Conservation (phyloP, 2,113 vertebrate genomes). For the Columba livia region DNA sequence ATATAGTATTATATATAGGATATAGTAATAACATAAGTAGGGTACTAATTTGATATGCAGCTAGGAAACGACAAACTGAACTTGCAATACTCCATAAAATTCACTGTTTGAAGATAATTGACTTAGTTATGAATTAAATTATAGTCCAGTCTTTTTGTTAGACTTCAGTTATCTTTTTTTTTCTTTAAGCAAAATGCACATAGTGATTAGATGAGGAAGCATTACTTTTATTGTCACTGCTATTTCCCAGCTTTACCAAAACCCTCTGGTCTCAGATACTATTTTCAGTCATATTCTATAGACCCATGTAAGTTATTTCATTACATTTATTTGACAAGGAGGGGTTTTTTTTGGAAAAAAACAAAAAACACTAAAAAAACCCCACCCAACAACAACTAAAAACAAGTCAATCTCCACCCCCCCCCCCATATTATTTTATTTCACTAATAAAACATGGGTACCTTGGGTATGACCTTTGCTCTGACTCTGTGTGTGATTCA, state of each 20-base stretch:
- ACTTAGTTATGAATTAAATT: neutral
- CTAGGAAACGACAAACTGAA: neutral
- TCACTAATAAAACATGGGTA: neutral
- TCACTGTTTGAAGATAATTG: neutral
- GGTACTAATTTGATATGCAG: neutral
- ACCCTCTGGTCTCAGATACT: neutral
- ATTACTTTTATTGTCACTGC: neutral
- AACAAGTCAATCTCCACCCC: neutral
- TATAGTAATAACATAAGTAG: neutral
- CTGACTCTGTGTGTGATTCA: neutral
- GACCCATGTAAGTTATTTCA: neutral
- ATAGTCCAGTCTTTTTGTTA: neutral
- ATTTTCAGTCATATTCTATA: neutral
- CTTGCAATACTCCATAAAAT: neutral
- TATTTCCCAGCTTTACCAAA: neutral
- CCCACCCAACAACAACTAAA: neutral
- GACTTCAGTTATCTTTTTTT: neutral
- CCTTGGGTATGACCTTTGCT: neutral
- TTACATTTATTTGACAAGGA: neutral
- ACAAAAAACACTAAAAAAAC: neutral
- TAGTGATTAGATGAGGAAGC: neutral
- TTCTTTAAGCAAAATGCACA: neutral
- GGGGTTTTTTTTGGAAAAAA: rapidly evolving
- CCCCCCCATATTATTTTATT: neutral
- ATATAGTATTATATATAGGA: neutral